Evolutionary conservation across 2,888 invertebrate genomes (phyloP), one percentile per base, ranked within the genome.

Genomic region (Ditula angustiorana): DNA sequence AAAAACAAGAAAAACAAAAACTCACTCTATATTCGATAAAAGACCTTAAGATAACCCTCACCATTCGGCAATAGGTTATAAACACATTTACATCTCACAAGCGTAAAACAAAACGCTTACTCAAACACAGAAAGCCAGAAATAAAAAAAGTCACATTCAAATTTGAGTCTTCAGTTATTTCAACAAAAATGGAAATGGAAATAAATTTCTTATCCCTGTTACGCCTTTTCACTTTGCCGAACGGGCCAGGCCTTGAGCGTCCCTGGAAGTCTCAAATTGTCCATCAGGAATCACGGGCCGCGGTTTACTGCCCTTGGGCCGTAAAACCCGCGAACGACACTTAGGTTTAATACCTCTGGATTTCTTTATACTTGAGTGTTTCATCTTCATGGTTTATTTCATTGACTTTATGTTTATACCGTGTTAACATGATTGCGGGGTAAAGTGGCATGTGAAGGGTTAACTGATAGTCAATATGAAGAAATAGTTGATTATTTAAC

Each of bases 261-360:
- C 75, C 76, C 75, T 73, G 73, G 81, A 85, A 87, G 85, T 88
- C 90, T 85, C 88, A 87, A 91, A 92, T 86, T 89, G 91, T 89
- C 92, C 90, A 91, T 92, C 91, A 90, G 85, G 86, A 86, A 88
- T 89, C 89, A 89, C 85, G 78, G 74, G 76, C 80, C 79, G 76
- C 80, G 85, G 83, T 90, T 90, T 90, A 90, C 87, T 85, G 86
- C 74, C 85, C 80, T 79, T 79, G 81, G 79, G 55, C 83, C 84
- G 86, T 88, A 87, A 88, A 89, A 90, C 84, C 83, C 81, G 86
- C 78, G 80, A 90, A 89, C 86, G 87, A 85, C 88, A 86, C 87
- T 85, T 82, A 71, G 71, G 82, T 82, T 85, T 87, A 86, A 83
- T 83, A 82, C 86, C 83, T 76, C 80, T 76, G 85, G 83, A 83